Base-by-base conservation (phyloP, 2,888 invertebrate genomes). In the Noctua comes region DNA sequence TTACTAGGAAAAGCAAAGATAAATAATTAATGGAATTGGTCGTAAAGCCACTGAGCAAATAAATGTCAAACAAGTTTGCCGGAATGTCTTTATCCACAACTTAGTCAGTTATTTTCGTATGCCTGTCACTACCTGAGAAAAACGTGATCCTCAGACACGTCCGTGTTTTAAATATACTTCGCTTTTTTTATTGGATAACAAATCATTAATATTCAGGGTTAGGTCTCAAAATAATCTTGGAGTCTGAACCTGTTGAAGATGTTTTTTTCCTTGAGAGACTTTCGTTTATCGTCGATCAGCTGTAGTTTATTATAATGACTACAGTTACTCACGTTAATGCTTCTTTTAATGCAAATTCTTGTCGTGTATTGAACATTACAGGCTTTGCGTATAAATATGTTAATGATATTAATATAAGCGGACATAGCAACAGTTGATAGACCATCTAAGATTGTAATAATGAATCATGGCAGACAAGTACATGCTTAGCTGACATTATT, bases 111-210 rank as follows among this genome's bases (percentile, higher is more conserved):
- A 88, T 90, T 90, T 89, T 86, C 69, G 82, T 87, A 85, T 87
- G 81, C 81, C 81, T 85, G 88, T 89, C 89, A 84, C 87, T 82
- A 80, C 64, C 75, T 54, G 75, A 81, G 78, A 71, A 86, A 86
- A 88, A 90, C 91, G 88, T 89, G 91, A 88, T 84, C 81, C 76
- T 8, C 71, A 73, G 59, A n/a, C 46, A 83, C 21, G 66, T 80
- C 77, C 85, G 81, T 79, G 84, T 76, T 75, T 83, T 54, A 74
- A 84, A 82, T 76, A 62, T 76, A 85, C 83, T 57, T 84, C 59
- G 72, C 68, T 73, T 74, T 76, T 76, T 73, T 80, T 77, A 73
- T 80, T 73, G 79, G 69, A 70, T 82, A 81, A 84, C 75, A 80
- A 57, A 76, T 86, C 21, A 80, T 82, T 84, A 76, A 72, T 72